Conservation (phyloP, 1,140 invertebrate genomes). For the Drosophila setifemur region DNA sequence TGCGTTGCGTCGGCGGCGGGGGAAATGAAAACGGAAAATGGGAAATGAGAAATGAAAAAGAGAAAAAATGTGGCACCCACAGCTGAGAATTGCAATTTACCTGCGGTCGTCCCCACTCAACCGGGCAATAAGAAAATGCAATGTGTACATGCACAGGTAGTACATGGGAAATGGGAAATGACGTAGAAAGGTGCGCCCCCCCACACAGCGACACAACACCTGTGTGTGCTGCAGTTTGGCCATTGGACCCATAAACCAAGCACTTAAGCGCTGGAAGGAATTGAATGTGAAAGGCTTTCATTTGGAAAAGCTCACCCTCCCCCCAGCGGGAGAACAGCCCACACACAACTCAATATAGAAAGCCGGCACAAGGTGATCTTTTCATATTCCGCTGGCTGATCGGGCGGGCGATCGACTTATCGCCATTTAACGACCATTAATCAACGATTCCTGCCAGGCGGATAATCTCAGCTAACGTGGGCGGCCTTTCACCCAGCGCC, state of each 20-base stretch:
- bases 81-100: conserved; percentile 38
- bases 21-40: neutral
- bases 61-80: conserved; percentile 42
- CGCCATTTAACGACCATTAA: conserved; percentile 43
- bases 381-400: conserved; percentile 15
- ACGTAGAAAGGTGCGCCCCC: conserved; percentile 50
- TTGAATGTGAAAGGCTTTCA: conserved; percentile 70
- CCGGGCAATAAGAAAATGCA: conserved; percentile 34
- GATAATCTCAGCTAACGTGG: conserved; percentile 38
- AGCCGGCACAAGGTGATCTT: conserved; percentile 22
- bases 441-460: conserved; percentile 31
- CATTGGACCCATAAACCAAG: conserved; percentile 30
- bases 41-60: neutral
- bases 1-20: no score
- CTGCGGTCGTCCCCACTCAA: neutral
- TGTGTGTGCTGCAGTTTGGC: conserved; percentile 4
- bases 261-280: conserved; percentile 29
- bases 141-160: no score
- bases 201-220: neutral
- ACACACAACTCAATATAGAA: conserved; percentile 8
- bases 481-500: conserved; percentile 36
- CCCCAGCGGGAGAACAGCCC: neutral
- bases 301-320: no score
- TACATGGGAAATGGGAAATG: conserved; percentile 35
- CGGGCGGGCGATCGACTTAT: conserved; percentile 31